These are phyloP conservation scores for Melanotaenia trifasciata DNA, from an alignment of 2,797 vertebrate genomes.

Conservation along the genomic window DNA sequence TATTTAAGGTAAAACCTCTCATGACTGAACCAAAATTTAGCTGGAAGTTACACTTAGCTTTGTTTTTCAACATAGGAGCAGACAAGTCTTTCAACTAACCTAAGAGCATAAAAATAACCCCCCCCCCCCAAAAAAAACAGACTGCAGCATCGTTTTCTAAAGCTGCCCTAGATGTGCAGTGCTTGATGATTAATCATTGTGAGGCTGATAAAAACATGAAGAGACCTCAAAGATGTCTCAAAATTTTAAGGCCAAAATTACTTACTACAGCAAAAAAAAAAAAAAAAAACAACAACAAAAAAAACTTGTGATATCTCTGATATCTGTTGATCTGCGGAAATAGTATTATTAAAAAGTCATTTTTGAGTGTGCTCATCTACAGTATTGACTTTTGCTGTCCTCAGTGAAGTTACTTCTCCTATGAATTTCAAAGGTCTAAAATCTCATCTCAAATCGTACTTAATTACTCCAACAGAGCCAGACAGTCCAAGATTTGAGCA, in stretches of 20 bases:
- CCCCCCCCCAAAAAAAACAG: not conserved
- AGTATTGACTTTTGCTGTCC: not conserved
- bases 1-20: not conserved
- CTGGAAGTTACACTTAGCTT: not conserved
- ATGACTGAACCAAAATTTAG: not conserved
- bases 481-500: slow-evolving; percentile 29
- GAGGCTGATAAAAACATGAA: not conserved
- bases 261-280: slow-evolving; percentile 5
- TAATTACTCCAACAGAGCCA: slow-evolving; percentile 32
- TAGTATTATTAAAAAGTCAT: not conserved
- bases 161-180: slow-evolving; percentile 1
- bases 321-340: not conserved
- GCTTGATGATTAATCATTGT: slow-evolving; percentile 10
- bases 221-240: not conserved
- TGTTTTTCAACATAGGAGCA: not conserved
- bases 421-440: slow-evolving; percentile 16
- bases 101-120: slow-evolving; percentile 3
- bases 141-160: not conserved
- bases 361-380: not conserved
- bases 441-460: slow-evolving; percentile 21
- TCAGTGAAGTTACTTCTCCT: slow-evolving; percentile 9
- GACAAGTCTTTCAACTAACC: not conserved
- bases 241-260: not conserved
- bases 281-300: not conserved
- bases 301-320: not conserved